phyloP scores from a whole-genome alignment of 2,888 invertebrate species.

The Apamea sordens region DNA sequence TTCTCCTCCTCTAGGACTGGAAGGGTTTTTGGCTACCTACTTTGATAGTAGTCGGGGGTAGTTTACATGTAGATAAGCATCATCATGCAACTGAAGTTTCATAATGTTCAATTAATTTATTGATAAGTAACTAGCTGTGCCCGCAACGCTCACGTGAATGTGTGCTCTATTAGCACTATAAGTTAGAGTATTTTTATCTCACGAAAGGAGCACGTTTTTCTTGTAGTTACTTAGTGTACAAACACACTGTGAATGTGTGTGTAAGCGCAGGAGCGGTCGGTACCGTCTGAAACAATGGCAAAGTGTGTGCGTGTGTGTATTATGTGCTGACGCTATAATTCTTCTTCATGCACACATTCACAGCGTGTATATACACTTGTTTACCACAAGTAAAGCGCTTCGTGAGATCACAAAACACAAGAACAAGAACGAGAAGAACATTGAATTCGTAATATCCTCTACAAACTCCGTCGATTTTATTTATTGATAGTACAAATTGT shows the following conservation, averaged over 20 bases:
- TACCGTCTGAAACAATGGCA: no score
- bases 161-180: no score
- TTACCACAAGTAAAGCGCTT: not conserved
- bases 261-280: not conserved
- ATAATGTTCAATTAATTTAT: not conserved
- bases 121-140: not conserved
- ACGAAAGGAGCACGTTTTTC: not conserved
- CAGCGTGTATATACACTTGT: no score
- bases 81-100: not conserved
- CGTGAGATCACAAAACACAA: not conserved
- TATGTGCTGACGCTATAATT: not conserved
- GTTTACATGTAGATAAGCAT: not conserved
- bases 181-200: not conserved
- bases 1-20: not conserved
- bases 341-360: not conserved
- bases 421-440: not conserved
- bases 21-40: not conserved
- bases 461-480: not conserved
- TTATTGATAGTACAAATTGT: no score
- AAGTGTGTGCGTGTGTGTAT: not conserved
- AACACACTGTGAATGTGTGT: not conserved
- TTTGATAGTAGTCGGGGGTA: rapidly evolving
- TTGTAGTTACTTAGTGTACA: not conserved
- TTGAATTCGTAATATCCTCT: not conserved
- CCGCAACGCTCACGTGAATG: not conserved